Conservation (phyloP, 2,113 vertebrate genomes). For the Rhinolophus ferrumequinum region DNA sequence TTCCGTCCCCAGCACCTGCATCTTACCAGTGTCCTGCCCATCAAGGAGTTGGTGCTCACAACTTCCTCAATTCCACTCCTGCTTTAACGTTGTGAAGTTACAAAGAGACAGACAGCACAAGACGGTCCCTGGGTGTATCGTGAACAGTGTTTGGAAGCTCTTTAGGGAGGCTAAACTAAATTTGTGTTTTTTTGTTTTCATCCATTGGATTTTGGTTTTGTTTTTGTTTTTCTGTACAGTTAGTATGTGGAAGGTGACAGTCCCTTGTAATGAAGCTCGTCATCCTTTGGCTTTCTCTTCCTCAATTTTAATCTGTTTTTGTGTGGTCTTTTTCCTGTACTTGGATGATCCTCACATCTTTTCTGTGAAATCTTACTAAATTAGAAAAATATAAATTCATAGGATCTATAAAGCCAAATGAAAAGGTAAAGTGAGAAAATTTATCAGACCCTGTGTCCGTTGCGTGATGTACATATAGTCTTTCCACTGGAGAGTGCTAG, state of each 20-base stretch:
- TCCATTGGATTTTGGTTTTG: neutral
- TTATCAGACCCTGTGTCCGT: neutral
- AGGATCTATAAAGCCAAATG: neutral
- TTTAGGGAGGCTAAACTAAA: neutral
- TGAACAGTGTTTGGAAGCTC: neutral
- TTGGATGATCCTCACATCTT: neutral
- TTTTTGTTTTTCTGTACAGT: neutral
- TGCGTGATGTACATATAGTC: neutral
- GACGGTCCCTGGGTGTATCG: neutral
- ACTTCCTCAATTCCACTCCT: neutral
- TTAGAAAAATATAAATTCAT: constrained; percentile 9
- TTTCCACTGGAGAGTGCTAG: neutral
- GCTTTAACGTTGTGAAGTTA: neutral
- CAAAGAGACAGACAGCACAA: neutral
- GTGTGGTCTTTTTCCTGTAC: neutral
- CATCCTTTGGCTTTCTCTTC: neutral
- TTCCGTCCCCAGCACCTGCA: neutral
- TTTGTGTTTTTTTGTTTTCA: neutral
- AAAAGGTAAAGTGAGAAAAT: constrained; percentile 10
- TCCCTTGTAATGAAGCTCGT: neutral
- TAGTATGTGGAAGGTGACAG: neutral
- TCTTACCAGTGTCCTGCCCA: neutral
- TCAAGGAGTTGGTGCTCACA: neutral
- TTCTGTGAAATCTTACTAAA: neutral
- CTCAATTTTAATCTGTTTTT: neutral